phyloP scores from a whole-genome alignment of 2,888 invertebrate species.

The Caenorhabditis uteleia region DNA sequence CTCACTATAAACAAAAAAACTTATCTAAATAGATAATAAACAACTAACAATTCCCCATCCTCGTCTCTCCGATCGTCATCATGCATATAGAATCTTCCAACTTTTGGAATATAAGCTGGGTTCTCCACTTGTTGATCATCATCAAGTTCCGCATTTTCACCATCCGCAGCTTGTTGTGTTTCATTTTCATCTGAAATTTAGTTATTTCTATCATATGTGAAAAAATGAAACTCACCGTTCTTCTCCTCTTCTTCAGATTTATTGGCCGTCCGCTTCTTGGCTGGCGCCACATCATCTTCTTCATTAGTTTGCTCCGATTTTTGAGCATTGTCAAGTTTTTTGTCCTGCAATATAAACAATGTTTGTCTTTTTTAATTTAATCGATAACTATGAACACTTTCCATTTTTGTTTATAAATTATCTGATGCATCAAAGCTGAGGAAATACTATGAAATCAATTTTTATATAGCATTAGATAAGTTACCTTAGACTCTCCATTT shows the following conservation, averaged over 20 bases:
- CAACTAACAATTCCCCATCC: slow-evolving; percentile 4
- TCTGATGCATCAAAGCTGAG: too few species aligned
- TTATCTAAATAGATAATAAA: slow-evolving; percentile 3
- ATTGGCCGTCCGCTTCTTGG: not conserved
- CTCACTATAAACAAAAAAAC: slow-evolving; percentile 6
- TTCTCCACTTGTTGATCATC: slow-evolving; percentile 41
- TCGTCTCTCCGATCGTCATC: slow-evolving; percentile 33
- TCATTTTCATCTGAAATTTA: not conserved
- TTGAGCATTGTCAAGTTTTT: too few species aligned
- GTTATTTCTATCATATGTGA: not conserved
- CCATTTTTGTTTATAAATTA: too few species aligned
- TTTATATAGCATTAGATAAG: too few species aligned
- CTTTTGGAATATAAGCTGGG: slow-evolving; percentile 41
- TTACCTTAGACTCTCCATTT: not conserved
- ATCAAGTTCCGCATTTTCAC: slow-evolving; percentile 13
- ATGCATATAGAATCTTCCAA: slow-evolving; percentile 39
- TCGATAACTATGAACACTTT: too few species aligned
- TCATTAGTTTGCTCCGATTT: not conserved
- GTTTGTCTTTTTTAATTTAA: too few species aligned
- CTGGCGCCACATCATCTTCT: not conserved
- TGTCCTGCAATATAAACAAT: too few species aligned
- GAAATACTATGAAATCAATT: too few species aligned
- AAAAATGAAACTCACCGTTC: not conserved
- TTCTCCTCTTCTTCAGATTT: slow-evolving; percentile 2
- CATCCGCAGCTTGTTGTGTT: not conserved